Evolutionary conservation across 2,113 vertebrate species (phyloP), one percentile per base, ranked within the genome.

Genomic region (Sinosuthora webbiana): DNA sequence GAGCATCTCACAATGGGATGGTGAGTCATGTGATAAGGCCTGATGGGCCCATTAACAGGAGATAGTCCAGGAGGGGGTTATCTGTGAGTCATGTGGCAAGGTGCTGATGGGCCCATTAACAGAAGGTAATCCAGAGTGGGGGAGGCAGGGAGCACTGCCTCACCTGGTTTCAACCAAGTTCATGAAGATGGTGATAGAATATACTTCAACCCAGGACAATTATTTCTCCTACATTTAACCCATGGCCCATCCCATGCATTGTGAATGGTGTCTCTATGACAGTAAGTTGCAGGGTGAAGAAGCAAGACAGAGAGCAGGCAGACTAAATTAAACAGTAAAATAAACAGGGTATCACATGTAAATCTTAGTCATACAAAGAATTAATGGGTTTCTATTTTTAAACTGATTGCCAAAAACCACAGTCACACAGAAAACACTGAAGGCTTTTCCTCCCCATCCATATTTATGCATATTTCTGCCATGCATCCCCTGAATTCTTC

Each of bases 401-500:
- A 33, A 3, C 3, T 65, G 9, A 31, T 52, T 56, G 12, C 7
- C 7, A 44, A 39, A 50, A 81, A 12, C 1, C 11, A 65, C 33
- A 81, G 50, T 52, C 31, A 50, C 10, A 41, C 11, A 31, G 13
- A 44, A 14, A 65, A 87, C 73, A 15, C 1, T 39, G 42, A 49
- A 44, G 19, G 9, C 2, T 2, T 83, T 83, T 62, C 15, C 20
- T 81, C 15, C 23, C 13, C 8, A 3, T 28, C 3, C n/a, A 21
- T 81, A 57, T 69, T 81, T 62, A 89, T 49, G 10, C 4, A 2
- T 41, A 57, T 50, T 83, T 73, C 45, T 16, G 24, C 16, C 10
- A n/a, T 0, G 0, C 3, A 41, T 11, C 3, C 4, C 44, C 10
- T 44, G 11, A 10, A 44, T 27, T 1, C 5, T 87, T 69, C 37